phyloP scores from a whole-genome alignment of 2,888 invertebrate species.

The Thyatira batis region DNA sequence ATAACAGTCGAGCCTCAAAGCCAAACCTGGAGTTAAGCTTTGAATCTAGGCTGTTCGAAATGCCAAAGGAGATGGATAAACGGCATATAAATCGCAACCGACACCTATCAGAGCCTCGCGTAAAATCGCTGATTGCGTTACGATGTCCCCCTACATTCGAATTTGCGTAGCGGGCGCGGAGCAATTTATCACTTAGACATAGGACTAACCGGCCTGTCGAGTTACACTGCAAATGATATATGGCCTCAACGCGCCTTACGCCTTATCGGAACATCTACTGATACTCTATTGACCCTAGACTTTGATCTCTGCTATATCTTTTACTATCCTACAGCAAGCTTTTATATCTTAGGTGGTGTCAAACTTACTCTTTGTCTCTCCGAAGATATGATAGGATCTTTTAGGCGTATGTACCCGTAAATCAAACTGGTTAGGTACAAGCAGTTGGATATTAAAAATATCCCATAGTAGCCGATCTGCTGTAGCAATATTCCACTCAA shows the following conservation, averaged over 20 bases:
- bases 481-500: constrained; percentile 80
- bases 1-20: neutral
- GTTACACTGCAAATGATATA: constrained; percentile 62
- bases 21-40: neutral
- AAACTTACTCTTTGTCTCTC: constrained; percentile 71
- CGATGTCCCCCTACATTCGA: constrained; percentile 74
- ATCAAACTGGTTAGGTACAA: constrained; percentile 77
- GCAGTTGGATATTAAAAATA: constrained; percentile 76
- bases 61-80: constrained; percentile 38
- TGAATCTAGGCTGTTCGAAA: constrained; percentile 3
- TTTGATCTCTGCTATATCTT: constrained; percentile 33
- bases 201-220: constrained; percentile 64
- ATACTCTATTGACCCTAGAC: constrained; percentile 45
- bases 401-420: constrained; percentile 74
- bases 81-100: constrained; percentile 54
- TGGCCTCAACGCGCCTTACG: constrained; percentile 41
- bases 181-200: constrained; percentile 81
- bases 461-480: constrained; percentile 77
- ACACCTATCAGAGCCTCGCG: constrained; percentile 71
- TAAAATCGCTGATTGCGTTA: constrained; percentile 71
- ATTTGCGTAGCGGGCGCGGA: constrained; percentile 71
- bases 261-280: constrained; percentile 41
- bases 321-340: constrained; percentile 19
- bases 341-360: constrained; percentile 8
- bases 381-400: constrained; percentile 67